Conservation (phyloP, 2,797 vertebrate species). For the Mus caroli region DNA sequence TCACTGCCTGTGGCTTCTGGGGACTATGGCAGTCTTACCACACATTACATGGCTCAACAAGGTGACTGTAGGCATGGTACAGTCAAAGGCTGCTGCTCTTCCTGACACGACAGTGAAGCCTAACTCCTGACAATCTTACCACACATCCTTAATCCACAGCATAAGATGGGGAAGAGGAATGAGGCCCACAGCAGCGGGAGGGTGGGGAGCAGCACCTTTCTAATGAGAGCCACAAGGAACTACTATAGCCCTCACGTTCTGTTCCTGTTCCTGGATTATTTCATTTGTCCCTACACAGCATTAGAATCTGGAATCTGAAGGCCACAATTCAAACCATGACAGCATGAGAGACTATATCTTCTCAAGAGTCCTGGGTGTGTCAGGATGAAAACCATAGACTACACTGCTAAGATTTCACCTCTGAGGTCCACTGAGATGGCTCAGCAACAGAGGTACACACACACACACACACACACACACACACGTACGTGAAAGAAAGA, state of each 20-base stretch:
- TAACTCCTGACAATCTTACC: neutral
- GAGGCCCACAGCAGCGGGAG: neutral
- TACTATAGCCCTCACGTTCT: neutral
- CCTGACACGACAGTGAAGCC: conserved; percentile 14
- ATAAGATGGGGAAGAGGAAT: neutral
- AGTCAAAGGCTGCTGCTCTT: conserved; percentile 11
- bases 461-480: neutral
- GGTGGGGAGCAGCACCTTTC: neutral
- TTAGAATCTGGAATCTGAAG: neutral
- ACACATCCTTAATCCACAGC: neutral
- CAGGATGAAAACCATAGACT: neutral
- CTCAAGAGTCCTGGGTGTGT: neutral
- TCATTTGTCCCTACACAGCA: neutral
- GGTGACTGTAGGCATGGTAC: neutral
- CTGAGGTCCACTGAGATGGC: neutral
- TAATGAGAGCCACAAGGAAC: neutral
- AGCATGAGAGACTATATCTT: neutral
- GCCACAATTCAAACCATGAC: neutral
- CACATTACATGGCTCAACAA: neutral
- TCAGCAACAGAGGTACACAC: neutral
- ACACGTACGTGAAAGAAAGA: too few species aligned
- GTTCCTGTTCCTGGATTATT: neutral
- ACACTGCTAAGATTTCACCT: neutral
- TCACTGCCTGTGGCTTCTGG: neutral
- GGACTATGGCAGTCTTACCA: neutral